Conservation (phyloP, 2,888 invertebrate genomes). For the Leistus spinibarbis region DNA sequence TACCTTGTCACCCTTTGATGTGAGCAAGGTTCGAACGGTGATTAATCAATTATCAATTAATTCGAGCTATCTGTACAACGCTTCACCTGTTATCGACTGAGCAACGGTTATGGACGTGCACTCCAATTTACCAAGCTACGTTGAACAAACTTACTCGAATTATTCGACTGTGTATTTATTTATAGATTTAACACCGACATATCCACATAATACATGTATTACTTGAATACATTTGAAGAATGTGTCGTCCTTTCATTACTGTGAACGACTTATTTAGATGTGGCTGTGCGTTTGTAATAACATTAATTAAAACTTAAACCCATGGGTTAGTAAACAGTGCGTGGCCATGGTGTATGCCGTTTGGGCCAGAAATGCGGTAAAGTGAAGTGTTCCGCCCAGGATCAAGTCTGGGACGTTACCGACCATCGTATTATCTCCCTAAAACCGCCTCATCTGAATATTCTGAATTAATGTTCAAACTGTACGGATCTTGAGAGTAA, state of each 20-base stretch:
- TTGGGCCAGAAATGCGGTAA: neutral
- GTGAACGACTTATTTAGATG: neutral
- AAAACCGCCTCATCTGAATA: conserved; percentile 39
- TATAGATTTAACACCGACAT: too few relatives aligned
- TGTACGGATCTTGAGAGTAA: neutral
- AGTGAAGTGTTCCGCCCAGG: conserved; percentile 21
- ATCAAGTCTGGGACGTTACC: conserved; percentile 28
- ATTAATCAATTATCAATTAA: conserved; percentile 31
- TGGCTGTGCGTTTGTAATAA: neutral
- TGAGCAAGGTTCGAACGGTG: conserved; percentile 15
- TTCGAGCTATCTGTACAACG: conserved; percentile 21
- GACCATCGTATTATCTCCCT: conserved; percentile 29
- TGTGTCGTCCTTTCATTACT: too few relatives aligned
- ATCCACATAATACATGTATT: too few relatives aligned
- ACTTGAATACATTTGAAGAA: too few relatives aligned
- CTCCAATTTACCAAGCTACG: neutral
- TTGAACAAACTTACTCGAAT: neutral
- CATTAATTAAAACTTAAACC: neutral
- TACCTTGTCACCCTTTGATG: conserved; percentile 26
- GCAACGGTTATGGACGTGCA: neutral
- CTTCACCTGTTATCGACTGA: conserved; percentile 16
- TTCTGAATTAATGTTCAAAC: conserved; percentile 34
- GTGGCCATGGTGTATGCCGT: neutral
- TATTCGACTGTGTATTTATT: neutral
- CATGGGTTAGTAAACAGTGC: neutral